A percentile compares a stretch with the other conserved stretches of the same genome.
Conservation (phyloP, 2,113 vertebrate species). For the Vulpes ferrilata region DNA sequence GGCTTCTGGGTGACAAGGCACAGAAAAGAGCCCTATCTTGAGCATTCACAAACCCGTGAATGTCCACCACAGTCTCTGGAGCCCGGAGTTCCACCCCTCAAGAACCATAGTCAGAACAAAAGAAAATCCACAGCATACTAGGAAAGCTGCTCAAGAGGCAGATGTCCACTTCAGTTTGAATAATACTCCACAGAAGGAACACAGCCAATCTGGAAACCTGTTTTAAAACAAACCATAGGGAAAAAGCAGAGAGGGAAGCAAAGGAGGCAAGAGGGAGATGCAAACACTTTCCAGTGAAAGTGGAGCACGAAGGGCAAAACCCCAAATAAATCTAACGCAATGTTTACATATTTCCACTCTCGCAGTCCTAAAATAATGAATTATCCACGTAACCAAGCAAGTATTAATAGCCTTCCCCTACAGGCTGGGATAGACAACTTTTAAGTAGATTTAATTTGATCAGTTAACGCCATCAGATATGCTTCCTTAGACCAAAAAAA, state of each 20-base stretch:
- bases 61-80: not conserved
- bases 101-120: not conserved
- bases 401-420: not conserved
- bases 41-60: not conserved
- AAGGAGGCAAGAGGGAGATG: not conserved
- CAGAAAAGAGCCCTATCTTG: not conserved
- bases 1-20: not conserved
- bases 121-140: constrained; percentile 7
- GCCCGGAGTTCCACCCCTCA: not conserved
- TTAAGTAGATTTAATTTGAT: not conserved
- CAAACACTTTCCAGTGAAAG: not conserved
- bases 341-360: not conserved
- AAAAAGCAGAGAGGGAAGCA: not conserved
- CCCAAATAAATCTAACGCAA: not conserved
- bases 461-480: not conserved
- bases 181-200: not conserved
- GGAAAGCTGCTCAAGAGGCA: not conserved
- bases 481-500: not conserved
- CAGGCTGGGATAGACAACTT: not conserved
- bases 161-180: not conserved
- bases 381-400: not conserved
- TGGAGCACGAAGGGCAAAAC: not conserved
- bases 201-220: not conserved
- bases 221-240: constrained; percentile 3
- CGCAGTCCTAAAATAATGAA: not conserved